Evolutionary conservation across 92 coral and sea anemone species (phyloP).

Genomic region (Palythoa grandis): DNA sequence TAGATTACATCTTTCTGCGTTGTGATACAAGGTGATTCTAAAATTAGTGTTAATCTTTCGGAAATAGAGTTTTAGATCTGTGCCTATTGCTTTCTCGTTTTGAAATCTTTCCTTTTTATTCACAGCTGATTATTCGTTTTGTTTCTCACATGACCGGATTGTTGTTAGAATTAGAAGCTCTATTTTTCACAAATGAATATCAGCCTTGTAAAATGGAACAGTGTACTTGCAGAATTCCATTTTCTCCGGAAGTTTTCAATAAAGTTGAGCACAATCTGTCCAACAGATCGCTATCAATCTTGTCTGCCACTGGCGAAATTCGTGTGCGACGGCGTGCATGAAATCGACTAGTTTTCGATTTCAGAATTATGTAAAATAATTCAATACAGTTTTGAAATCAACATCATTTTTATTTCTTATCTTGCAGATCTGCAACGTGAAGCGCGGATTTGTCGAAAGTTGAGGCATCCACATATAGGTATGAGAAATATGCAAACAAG

Average conservation of each 20-base stretch:
- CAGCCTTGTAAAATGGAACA: not conserved
- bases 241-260: constrained; percentile 47
- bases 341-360: constrained; percentile 23
- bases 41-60: not conserved
- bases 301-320: not conserved
- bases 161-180: not conserved
- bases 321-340: constrained; percentile 29
- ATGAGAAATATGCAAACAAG: constrained; percentile 43
- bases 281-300: constrained; percentile 15
- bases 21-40: not conserved
- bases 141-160: not conserved
- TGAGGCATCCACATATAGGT: constrained; percentile 97
- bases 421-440: constrained; percentile 89
- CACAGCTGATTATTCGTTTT: not conserved
- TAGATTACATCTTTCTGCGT: not conserved
- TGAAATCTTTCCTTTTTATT: not conserved
- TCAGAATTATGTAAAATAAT: constrained; percentile 8
- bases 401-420: constrained; percentile 21
- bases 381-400: not conserved
- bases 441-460: constrained; percentile 89
- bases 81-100: not conserved
- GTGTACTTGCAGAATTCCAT: not conserved
- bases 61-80: not conserved
- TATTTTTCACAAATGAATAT: constrained; percentile 8
- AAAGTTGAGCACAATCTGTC: constrained; percentile 3